Evolutionary conservation across 2,797 vertebrate species (phyloP), one percentile per base, ranked within the genome.

Genomic region (Scyliorhinus canicula): DNA sequence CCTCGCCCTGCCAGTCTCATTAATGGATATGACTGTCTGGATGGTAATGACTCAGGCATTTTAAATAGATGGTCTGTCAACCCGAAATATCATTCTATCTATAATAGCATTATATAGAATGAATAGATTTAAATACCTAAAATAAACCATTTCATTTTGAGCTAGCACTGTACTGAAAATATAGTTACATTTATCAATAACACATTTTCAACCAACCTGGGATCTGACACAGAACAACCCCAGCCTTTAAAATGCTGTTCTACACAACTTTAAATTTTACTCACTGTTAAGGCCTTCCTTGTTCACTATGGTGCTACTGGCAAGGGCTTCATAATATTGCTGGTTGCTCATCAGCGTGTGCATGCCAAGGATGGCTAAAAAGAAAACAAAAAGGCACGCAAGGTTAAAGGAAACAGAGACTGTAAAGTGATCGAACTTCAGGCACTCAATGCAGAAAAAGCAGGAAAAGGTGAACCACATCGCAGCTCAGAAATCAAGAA

Each of bases 301-400:
- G 98, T 99, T 99, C 97, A 99, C 98, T 0, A 99, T 99, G 95
- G 97, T 98, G 97, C 98, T 99, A 98, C 98, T 99, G 95, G 98
- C 98, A 96, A 99, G 96, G 7, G 99, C 99, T 96, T 98, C 98
- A 11, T 99, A 99, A 97, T 99, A 99, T 97, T 99, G 99, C 97
- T 99, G 99, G 97, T 99, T 99, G 96, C 99, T 99, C 99, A 99
- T 99, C 96, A 99, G 97, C 9, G 99, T 99, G 97, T 99, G 99
- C 99, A 99, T 99, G 47, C 99, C 99, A 96, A 99, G 97, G 96
- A 99, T 99, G 95, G 99, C 99, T 99, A 96, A 0, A 95, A 95
- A 77, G 95, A 95, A 95, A 95, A 95, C 95, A 95, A 95, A 95
- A 82, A 82, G 95, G 96, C 95, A 82, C n/a, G 44, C 67, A 71